These are phyloP conservation scores for Potamilus streckersoni DNA, from an alignment of 1,140 invertebrate species.

Conservation along the genomic window DNA sequence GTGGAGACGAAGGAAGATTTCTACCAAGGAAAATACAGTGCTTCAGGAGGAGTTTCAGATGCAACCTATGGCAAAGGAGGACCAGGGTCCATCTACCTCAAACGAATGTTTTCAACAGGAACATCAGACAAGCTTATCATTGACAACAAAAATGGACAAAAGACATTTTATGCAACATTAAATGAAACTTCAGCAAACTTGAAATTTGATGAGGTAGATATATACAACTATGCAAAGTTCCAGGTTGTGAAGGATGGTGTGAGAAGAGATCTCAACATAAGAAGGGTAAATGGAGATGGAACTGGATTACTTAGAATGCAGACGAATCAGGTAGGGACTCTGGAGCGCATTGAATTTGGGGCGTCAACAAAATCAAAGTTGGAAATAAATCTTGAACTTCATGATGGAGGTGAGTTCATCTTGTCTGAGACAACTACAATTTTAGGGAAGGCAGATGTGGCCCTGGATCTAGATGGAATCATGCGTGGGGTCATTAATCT, in stretches of 20 bases:
- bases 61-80: slow-evolving; percentile 45
- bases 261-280: slow-evolving; percentile 42
- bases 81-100: slow-evolving; percentile 49
- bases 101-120: slow-evolving; percentile 5
- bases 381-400: slow-evolving; percentile 52
- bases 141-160: slow-evolving; percentile 53
- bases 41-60: slow-evolving; percentile 41
- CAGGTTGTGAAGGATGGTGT: slow-evolving; percentile 43
- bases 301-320: slow-evolving; percentile 52
- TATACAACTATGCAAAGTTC: slow-evolving; percentile 52
- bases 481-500: slow-evolving; percentile 52
- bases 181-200: slow-evolving; percentile 40
- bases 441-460: slow-evolving; percentile 42
- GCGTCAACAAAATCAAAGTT: slow-evolving; percentile 44
- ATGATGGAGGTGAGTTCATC: slow-evolving; percentile 54
- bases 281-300: slow-evolving; percentile 51
- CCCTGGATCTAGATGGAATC: slow-evolving; percentile 52
- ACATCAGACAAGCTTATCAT: slow-evolving; percentile 39
- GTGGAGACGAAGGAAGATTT: slow-evolving; percentile 34
- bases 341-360: slow-evolving; percentile 40
- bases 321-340: slow-evolving; percentile 44
- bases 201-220: slow-evolving; percentile 44
- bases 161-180: slow-evolving; percentile 44
- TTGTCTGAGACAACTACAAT: slow-evolving; percentile 52
- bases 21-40: slow-evolving; percentile 42